phyloP scores from a whole-genome alignment of 1,140 invertebrate species.

The Stegodyphus mimosarum region DNA sequence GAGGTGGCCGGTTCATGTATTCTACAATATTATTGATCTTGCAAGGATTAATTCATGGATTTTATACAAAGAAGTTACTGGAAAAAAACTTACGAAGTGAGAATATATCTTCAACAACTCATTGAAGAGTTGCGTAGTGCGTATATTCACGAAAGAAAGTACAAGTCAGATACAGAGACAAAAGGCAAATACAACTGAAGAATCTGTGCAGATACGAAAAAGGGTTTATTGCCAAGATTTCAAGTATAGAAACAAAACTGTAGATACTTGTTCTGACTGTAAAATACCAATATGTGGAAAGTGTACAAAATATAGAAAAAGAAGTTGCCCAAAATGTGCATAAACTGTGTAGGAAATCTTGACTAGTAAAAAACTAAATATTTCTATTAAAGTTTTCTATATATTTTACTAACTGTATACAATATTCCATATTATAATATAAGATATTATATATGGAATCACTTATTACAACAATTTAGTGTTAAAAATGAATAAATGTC shows the following conservation, averaged over 20 bases:
- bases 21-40: constrained; percentile 56
- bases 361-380: background rate
- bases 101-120: background rate
- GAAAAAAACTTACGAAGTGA: constrained; percentile 1
- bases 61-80: constrained; percentile 12
- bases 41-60: background rate
- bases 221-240: background rate
- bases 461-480: background rate
- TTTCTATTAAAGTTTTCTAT: background rate
- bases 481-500: background rate
- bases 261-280: constrained; percentile 5
- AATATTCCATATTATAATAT: background rate
- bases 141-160: constrained; percentile 2
- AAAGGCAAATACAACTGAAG: background rate
- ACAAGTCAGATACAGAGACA: background rate
- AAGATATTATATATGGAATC: background rate
- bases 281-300: constrained; percentile 3
- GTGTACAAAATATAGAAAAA: constrained; percentile 5
- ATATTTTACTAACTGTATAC: background rate
- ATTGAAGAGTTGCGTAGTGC: background rate
- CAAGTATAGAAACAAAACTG: background rate
- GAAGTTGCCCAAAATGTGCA: background rate
- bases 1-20: constrained; percentile 42
- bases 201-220: background rate
- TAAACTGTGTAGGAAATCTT: background rate